These are phyloP conservation scores for Hypena proboscidalis DNA, from an alignment of 2,888 invertebrate species.

Conservation along the genomic window DNA sequence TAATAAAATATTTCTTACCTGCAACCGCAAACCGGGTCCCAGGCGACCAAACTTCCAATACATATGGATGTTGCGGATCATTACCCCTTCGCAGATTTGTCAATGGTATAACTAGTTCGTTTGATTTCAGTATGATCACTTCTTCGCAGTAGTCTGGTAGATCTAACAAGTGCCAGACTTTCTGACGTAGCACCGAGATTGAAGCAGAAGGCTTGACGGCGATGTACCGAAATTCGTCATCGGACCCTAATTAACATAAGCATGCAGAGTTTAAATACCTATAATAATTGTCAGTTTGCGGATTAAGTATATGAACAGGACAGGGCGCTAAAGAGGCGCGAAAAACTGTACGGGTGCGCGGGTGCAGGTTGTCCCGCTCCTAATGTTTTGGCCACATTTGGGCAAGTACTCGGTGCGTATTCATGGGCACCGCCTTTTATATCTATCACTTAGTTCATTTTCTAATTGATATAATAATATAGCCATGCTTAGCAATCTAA, in stretches of 20 bases:
- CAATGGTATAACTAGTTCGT: slow-evolving; percentile 62
- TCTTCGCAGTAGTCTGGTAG: slow-evolving; percentile 78
- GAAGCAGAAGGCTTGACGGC: slow-evolving; percentile 68
- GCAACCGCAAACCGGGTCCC: slow-evolving; percentile 46
- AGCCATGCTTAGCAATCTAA: no score
- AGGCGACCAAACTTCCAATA: slow-evolving; percentile 74
- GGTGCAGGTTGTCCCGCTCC: no score
- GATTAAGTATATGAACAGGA: no score
- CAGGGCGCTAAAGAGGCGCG: no score
- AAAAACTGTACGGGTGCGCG: no score
- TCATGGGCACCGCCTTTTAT: no score
- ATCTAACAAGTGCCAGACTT: slow-evolving; percentile 74
- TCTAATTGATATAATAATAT: no score
- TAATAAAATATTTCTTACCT: slow-evolving; percentile 19
- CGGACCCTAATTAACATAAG: slow-evolving; percentile 49
- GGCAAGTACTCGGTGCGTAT: no score
- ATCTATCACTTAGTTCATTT: no score
- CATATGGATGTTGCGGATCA: slow-evolving; percentile 68
- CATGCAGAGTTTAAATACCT: no score
- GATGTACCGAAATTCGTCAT: slow-evolving; percentile 70
- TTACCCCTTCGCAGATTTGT: slow-evolving; percentile 71
- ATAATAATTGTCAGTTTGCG: no score
- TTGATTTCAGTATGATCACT: slow-evolving; percentile 66
- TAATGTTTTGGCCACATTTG: no score
- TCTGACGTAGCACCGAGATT: slow-evolving; percentile 66